Evolutionary conservation across 2,113 vertebrate genomes (phyloP).

Genomic region (Stegostoma tigrinum): DNA sequence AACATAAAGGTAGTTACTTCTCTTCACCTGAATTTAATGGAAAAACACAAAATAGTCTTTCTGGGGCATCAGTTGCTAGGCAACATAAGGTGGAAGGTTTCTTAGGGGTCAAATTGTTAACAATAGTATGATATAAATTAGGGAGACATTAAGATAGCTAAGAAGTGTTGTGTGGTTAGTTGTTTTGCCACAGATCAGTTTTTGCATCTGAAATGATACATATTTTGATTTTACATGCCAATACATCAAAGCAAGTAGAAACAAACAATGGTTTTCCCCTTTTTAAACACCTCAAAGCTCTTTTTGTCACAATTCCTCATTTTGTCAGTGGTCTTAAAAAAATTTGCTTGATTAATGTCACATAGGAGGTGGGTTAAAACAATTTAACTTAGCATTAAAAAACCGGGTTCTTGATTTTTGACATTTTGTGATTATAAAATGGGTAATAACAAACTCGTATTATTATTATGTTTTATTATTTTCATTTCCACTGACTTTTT

Average conservation of each 20-base stretch:
- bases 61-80: neutral
- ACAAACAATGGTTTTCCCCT: neutral
- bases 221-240: neutral
- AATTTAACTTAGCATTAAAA: neutral
- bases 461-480: neutral
- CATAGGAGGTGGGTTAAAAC: neutral
- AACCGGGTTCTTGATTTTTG: neutral
- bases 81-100: neutral
- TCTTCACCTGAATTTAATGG: constrained; percentile 8
- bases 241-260: neutral
- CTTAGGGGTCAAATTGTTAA: constrained; percentile 17
- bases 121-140: neutral
- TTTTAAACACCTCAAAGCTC: neutral
- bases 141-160: neutral
- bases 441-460: neutral
- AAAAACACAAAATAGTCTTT: neutral
- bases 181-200: neutral
- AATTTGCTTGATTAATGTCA: neutral
- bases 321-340: neutral
- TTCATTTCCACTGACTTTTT: neutral
- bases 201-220: neutral
- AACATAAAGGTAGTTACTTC: neutral
- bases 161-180: neutral
- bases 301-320: neutral
- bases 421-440: neutral